Evolutionary conservation across 2,113 vertebrate genomes (phyloP).

Genomic region (Solea solea): DNA sequence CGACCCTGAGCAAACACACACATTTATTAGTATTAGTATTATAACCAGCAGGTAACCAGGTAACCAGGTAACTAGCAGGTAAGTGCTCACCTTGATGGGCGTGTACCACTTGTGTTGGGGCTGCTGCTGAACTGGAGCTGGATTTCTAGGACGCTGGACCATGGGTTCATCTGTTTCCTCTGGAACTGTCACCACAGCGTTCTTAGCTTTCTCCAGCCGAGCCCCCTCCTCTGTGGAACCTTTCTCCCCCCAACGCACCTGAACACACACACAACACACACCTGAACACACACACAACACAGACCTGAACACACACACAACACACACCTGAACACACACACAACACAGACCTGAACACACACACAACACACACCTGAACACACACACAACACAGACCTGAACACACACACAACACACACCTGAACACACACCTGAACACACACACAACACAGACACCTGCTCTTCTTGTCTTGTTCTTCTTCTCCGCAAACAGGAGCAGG

Average conservation of each 20-base stretch:
- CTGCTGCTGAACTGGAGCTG: slow-evolving; percentile 71
- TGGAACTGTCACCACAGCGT: slow-evolving; percentile 89
- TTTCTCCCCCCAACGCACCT: slow-evolving; percentile 98
- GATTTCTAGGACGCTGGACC: slow-evolving; percentile 73
- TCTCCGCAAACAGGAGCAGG: no score
- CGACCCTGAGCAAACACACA: slow-evolving; percentile 82
- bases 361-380: slow-evolving; percentile 78
- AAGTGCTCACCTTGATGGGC: slow-evolving; percentile 89
- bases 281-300: neutral
- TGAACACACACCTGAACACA: no score
- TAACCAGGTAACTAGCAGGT: neutral
- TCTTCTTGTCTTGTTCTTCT: no score
- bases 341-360: no score
- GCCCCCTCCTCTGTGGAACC: slow-evolving; percentile 98
- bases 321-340: no score
- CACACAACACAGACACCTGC: no score
- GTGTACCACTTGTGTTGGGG: slow-evolving; percentile 94
- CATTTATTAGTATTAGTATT: no score
- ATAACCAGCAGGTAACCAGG: no score
- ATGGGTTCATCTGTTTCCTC: slow-evolving; percentile 86
- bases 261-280: neutral
- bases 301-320: no score
- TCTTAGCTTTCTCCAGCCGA: slow-evolving; percentile 94
- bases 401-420: neutral
- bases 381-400: neutral